These are phyloP conservation scores for Cossypha polioptera DNA, from an alignment of 2,797 vertebrate genomes.

Conservation along the genomic window DNA sequence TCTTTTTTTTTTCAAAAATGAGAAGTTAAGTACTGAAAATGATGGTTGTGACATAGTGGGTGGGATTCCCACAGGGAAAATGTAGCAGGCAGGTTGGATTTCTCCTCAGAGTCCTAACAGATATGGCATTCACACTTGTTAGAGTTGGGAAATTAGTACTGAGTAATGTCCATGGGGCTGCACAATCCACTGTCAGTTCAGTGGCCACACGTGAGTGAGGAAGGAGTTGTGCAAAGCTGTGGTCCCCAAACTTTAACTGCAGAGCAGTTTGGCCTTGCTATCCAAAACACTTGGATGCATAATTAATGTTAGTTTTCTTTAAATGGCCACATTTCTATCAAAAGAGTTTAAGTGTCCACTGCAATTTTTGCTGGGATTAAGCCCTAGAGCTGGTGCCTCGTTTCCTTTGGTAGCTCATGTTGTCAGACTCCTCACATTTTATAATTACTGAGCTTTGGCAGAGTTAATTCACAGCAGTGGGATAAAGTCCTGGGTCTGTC, in stretches of 20 bases:
- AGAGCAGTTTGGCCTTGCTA: background rate
- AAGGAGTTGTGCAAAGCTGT: background rate
- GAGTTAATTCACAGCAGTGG: background rate
- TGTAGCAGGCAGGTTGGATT: conserved; percentile 22
- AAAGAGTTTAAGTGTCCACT: background rate
- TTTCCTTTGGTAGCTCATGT: background rate
- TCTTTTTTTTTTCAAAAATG: background rate
- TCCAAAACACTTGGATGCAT: background rate
- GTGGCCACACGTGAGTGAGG: background rate
- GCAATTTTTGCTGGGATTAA: background rate
- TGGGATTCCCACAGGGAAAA: conserved; percentile 36
- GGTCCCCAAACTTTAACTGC: background rate
- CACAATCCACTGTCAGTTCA: background rate
- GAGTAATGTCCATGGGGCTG: background rate
- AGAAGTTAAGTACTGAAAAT: background rate
- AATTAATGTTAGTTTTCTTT: conserved; percentile 4
- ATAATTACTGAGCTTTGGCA: background rate
- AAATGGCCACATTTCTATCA: background rate
- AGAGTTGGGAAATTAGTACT: background rate
- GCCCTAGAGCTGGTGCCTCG: background rate
- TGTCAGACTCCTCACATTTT: background rate
- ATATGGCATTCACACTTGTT: conserved; percentile 12
- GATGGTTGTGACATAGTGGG: conserved; percentile 2
- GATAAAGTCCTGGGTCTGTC: background rate
- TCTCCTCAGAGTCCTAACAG: conserved; percentile 11